A percentile compares a stretch with the other conserved stretches of the same genome.
phyloP scores from a whole-genome alignment of 1,140 invertebrate species.

The Heliconius hermathena region DNA sequence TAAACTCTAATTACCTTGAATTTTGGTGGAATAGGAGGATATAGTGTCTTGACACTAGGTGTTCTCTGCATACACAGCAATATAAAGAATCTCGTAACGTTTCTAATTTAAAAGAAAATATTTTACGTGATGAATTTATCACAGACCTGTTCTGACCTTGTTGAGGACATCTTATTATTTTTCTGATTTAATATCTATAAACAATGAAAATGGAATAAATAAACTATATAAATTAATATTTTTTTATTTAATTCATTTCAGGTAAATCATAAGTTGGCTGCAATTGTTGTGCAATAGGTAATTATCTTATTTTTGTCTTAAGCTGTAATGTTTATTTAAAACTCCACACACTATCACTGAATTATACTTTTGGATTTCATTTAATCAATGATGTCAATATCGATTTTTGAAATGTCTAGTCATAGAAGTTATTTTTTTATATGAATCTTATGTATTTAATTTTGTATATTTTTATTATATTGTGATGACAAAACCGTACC shows the following conservation, averaged over 20 bases:
- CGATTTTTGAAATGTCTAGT: not conserved
- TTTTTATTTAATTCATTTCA: constrained; percentile 2
- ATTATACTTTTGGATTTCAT: not conserved
- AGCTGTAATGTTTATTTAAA: not conserved
- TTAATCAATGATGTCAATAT: not conserved
- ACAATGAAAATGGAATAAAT: constrained; percentile 10
- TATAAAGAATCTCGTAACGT: no score
- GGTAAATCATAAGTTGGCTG: not conserved
- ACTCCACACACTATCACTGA: not conserved
- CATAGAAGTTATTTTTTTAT: not conserved
- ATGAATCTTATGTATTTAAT: not conserved
- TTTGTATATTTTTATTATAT: not conserved
- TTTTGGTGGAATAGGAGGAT: no score
- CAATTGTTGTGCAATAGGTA: not conserved
- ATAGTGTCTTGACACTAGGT: no score
- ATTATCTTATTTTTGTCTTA: not conserved
- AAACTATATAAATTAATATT: not conserved
- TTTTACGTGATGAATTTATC: constrained; percentile 51
- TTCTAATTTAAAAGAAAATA: no score
- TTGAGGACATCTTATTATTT: constrained; percentile 50
- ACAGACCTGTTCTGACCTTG: constrained; percentile 64
- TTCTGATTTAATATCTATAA: constrained; percentile 22
- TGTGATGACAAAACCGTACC: constrained; percentile 62
- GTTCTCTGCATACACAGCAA: no score
- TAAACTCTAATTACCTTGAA: no score